Conservation (phyloP, 2,113 vertebrate species). For the Balaeniceps rex region DNA sequence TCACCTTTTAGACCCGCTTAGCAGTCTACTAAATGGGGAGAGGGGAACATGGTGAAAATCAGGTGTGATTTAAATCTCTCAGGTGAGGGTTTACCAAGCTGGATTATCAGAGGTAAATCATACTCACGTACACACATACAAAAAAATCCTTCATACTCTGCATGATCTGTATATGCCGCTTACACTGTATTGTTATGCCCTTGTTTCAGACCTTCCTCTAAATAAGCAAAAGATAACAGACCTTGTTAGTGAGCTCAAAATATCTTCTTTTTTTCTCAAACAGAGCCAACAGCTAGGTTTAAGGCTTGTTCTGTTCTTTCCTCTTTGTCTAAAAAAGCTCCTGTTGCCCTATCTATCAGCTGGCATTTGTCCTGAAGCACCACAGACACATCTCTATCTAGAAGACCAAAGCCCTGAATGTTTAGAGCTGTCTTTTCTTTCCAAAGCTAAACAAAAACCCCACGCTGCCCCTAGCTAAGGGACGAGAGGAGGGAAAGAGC, state of each 20-base stretch:
- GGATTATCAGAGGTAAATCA: background rate
- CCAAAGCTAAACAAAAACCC: background rate
- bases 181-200: background rate
- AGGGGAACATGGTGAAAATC: background rate
- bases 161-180: background rate
- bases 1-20: background rate
- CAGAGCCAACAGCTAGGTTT: conserved; percentile 8
- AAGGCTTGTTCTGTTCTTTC: conserved; percentile 29
- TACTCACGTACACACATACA: background rate
- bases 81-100: background rate
- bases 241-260: background rate
- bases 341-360: background rate
- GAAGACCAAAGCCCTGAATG: background rate
- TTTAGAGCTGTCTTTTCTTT: background rate
- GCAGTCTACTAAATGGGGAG: background rate
- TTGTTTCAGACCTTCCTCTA: background rate
- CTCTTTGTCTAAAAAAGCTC: background rate
- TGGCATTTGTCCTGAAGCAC: background rate
- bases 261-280: background rate
- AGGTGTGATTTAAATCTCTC: background rate
- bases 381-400: background rate
- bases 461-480: background rate
- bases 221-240: background rate
- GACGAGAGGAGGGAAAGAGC: background rate
- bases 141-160: background rate